Conservation (phyloP, 2,113 vertebrate genomes). For the Anguilla rostrata region DNA sequence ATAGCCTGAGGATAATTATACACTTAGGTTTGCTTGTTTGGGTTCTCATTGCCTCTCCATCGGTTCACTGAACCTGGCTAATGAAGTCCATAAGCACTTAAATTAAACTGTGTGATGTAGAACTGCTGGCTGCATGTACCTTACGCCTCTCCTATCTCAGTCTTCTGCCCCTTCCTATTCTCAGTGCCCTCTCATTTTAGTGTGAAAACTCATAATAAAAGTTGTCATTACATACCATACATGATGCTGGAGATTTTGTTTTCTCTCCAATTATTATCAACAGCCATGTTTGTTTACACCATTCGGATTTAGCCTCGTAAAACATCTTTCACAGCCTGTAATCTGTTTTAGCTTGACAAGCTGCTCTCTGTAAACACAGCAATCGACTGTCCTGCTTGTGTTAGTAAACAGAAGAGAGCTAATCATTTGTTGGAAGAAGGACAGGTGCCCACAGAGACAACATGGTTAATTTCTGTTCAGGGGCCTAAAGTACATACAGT, state of each 20-base stretch:
- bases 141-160: neutral
- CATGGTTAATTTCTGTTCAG: neutral
- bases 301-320: neutral
- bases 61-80: neutral
- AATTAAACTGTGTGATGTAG: neutral
- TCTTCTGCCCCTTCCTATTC: neutral
- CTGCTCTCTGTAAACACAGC: neutral
- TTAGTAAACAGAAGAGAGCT: neutral
- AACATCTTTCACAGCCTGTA: neutral
- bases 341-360: neutral
- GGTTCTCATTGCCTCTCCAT: neutral
- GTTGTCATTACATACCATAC: neutral
- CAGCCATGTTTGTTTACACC: constrained; percentile 16
- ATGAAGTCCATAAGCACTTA: neutral
- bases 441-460: neutral
- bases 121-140: neutral
- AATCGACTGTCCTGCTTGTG: neutral
- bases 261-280: neutral
- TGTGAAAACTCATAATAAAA: neutral
- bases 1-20: neutral
- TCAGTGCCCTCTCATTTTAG: neutral
- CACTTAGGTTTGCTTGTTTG: neutral
- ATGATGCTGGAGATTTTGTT: neutral
- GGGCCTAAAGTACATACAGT: neutral
- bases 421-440: neutral